Evolutionary conservation across 2,113 vertebrate genomes (phyloP).

Genomic region (Callospermophilus lateralis): DNA sequence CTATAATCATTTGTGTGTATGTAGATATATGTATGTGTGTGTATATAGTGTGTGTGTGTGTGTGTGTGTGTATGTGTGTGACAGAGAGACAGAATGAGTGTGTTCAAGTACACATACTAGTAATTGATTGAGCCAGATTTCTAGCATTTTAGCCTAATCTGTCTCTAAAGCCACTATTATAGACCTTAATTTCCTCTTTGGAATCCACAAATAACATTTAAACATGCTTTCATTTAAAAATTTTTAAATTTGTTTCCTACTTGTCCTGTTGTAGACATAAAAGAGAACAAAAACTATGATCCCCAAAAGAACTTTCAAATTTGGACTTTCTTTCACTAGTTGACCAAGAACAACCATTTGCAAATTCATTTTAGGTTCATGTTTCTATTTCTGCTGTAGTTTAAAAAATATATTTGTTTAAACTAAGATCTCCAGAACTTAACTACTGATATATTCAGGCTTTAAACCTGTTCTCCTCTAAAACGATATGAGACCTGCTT

Average conservation of each 20-base stretch:
- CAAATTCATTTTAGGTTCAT: not conserved
- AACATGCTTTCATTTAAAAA: not conserved
- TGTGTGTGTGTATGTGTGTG: not conserved
- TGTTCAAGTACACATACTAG: not conserved
- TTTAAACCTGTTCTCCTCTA: not conserved
- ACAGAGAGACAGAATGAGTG: too few relatives aligned
- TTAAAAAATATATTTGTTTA: conserved; percentile 34
- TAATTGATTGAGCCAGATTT: not conserved
- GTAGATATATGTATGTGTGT: not conserved
- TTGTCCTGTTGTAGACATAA: conserved; percentile 23
- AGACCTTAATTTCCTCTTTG: not conserved
- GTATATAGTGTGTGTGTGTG: not conserved
- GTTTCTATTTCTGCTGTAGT: not conserved
- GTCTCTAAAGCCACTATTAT: not conserved
- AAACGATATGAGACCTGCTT: not conserved
- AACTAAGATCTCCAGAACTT: conserved; percentile 9
- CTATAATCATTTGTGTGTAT: not conserved
- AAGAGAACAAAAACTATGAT: not conserved
- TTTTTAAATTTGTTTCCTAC: conserved; percentile 7
- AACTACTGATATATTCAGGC: not conserved
- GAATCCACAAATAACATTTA: conserved; percentile 18
- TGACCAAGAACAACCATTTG: conserved; percentile 1
- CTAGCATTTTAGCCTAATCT: not conserved
- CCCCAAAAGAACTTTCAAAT: not conserved
- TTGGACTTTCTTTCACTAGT: conserved; percentile 34